These are phyloP conservation scores for Morpho achilles DNA, from an alignment of 2,888 invertebrate species.

Conservation along the genomic window DNA sequence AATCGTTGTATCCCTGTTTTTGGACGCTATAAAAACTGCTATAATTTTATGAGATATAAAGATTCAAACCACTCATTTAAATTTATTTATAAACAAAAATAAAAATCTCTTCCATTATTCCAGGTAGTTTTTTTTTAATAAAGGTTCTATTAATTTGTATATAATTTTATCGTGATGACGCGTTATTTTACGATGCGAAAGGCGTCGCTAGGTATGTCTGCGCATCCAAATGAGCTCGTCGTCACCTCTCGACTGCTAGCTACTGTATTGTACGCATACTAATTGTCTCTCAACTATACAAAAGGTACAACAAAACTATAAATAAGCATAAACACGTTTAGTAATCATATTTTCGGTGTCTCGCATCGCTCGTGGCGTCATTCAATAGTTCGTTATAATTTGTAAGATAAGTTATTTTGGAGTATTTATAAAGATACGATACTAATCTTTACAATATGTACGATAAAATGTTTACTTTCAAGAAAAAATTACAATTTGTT, in stretches of 20 bases:
- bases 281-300: conserved; percentile 37
- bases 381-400: conserved; percentile 4
- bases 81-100: too few relatives aligned
- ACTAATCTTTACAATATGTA: too few relatives aligned
- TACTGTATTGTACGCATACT: conserved; percentile 62
- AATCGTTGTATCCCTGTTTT: too few relatives aligned
- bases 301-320: conserved; percentile 22
- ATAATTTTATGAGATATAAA: too few relatives aligned
- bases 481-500: too few relatives aligned
- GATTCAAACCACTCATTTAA: too few relatives aligned
- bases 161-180: conserved; percentile 43
- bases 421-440: too few relatives aligned
- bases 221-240: conserved; percentile 65
- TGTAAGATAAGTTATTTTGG: too few relatives aligned
- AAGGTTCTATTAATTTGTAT: conserved; percentile 46
- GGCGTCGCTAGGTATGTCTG: conserved; percentile 45
- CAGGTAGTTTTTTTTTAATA: conserved; percentile 31
- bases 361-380: conserved; percentile 14
- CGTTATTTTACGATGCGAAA: conserved; percentile 39
- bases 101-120: conserved; percentile 10
- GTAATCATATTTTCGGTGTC: conserved; percentile 28
- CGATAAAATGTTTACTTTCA: too few relatives aligned
- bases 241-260: conserved; percentile 60
- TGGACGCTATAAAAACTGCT: too few relatives aligned
- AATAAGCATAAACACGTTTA: conserved; percentile 28